Percentiles rank a stretch among this genome's conserved stretches.
phyloP scores from a whole-genome alignment of 1,140 invertebrate genomes.

The Bombus consobrinus region DNA sequence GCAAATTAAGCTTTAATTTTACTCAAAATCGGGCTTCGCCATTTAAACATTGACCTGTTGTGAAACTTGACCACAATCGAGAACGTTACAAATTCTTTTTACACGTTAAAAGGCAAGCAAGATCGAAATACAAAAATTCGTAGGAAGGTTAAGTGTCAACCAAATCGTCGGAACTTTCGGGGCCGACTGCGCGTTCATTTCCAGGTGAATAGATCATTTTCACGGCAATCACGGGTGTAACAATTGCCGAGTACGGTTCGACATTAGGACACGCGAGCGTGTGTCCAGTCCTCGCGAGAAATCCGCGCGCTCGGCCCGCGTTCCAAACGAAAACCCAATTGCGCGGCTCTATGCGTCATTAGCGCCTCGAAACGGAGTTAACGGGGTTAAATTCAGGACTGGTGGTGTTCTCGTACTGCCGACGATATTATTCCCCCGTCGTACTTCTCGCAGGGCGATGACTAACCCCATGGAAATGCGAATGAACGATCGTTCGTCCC shows the following conservation, averaged over 20 bases:
- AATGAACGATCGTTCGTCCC: conserved; percentile 63
- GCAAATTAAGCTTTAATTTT: no score
- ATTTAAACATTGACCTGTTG: no score
- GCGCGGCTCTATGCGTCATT: conserved; percentile 78
- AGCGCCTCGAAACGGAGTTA: conserved; percentile 76
- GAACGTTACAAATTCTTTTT: no score
- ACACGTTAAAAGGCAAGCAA: not conserved
- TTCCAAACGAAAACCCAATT: conserved; percentile 75
- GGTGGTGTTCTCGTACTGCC: conserved; percentile 62
- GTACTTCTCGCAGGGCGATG: conserved; percentile 33
- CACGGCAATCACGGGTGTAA: conserved; percentile 42
- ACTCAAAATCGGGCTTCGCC: no score
- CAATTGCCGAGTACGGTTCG: conserved; percentile 27
- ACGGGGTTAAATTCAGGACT: conserved; percentile 74
- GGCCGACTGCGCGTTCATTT: not conserved
- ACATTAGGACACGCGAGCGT: conserved; percentile 51
- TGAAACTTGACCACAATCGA: no score
- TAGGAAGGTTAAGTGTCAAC: not conserved
- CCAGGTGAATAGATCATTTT: conserved; percentile 63
- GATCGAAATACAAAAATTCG: no score
- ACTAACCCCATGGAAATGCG: conserved; percentile 58
- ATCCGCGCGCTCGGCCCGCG: conserved; percentile 45
- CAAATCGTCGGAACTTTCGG: not conserved
- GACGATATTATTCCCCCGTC: conserved; percentile 72
- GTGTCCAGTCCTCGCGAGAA: conserved; percentile 37